Evolutionary conservation across 2,113 vertebrate genomes (phyloP), one percentile per base, ranked within the genome.

Genomic region (Sinocyclocheilus grahami): DNA sequence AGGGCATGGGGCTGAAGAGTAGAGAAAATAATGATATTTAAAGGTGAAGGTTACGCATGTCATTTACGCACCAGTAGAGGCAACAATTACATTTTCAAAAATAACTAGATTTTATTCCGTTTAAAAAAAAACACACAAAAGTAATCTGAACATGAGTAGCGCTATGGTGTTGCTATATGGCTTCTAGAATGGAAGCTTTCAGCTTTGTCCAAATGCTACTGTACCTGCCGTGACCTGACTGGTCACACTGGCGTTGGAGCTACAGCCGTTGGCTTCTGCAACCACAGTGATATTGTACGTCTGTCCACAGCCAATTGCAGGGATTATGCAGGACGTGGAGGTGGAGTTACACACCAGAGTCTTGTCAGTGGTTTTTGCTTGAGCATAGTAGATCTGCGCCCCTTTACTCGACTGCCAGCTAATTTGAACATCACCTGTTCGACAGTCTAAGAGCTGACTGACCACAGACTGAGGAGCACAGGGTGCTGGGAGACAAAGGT

Each of bases 251-350:
- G 9, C 3, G 4, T n/a, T 20, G 20, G 63, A 67, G 51, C 88
- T 90, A 87, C 91, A 90, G 20, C 30, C 80, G 16, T 85, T 76
- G 71, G 86, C 69, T 7, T 71, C 33, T 1, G 87, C 88, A 37
- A 80, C 69, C 48, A 90, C 89, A 51, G 65, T 90, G 87, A 91
- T 39, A 67, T 88, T 87, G 78, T 90, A 91, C 3, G 11, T 39
- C n/a, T 62, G 62, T 3, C 90, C 88, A 85, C 90, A 90, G 30
- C 46, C 7, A n/a, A 87, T 58, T 0, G 74, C n/a, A 46, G 90
- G 71, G 69, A 89, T 69, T 0, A 48, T n/a, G 55, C 85, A 88
- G 51, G 84, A 78, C 6, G 83, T 87, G 42, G 48, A 62, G 20
- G 67, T 78, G 27, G 80, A 72, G 51, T 42, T 58, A 39, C 87